phyloP scores from a whole-genome alignment of 2,797 vertebrate genomes.

The Masticophis lateralis region DNA sequence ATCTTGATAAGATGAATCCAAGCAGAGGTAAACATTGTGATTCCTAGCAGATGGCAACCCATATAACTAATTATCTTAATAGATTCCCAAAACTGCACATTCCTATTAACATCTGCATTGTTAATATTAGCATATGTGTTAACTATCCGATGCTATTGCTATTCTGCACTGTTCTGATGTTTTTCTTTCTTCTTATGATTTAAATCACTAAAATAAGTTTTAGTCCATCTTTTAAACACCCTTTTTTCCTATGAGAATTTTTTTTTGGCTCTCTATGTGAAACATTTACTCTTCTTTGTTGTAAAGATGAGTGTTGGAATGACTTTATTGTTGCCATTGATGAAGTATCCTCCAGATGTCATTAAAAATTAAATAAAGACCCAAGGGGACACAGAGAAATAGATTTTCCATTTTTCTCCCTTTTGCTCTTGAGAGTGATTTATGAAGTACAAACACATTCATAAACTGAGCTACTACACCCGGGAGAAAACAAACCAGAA shows the following conservation, averaged over 20 bases:
- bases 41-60: neutral
- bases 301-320: constrained; percentile 40
- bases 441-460: constrained; percentile 64
- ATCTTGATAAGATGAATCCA: neutral
- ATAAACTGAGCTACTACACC: constrained; percentile 64
- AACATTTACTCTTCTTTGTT: constrained; percentile 29
- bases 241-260: constrained; percentile 40
- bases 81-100: neutral
- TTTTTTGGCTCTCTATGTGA: constrained; percentile 31
- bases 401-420: constrained; percentile 67
- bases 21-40: neutral
- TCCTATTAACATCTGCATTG: constrained; percentile 5
- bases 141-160: neutral
- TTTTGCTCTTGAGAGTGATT: constrained; percentile 71
- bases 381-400: constrained; percentile 62
- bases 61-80: neutral
- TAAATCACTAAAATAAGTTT: constrained; percentile 7
- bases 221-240: constrained; percentile 26
- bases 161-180: neutral
- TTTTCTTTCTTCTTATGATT: constrained; percentile 39
- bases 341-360: constrained; percentile 63
- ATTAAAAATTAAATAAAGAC: constrained; percentile 75
- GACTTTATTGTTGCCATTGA: constrained; percentile 62
- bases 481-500: constrained; percentile 62
- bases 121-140: neutral